Conservation (phyloP, 2,113 vertebrate genomes). For the Typhlomys cinereus region DNA sequence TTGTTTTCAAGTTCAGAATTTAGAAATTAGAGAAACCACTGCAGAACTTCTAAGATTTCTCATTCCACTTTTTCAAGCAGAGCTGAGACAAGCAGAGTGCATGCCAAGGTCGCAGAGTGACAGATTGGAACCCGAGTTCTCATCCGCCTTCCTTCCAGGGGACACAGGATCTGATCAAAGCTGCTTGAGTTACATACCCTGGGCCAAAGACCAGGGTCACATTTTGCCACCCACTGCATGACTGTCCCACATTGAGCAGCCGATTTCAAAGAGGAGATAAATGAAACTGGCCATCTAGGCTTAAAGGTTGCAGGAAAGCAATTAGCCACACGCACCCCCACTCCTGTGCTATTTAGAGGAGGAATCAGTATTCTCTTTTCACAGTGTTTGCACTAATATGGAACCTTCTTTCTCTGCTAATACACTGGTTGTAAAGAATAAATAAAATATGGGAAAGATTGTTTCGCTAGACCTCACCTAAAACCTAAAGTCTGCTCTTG, state of each 20-base stretch:
- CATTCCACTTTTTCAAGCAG: not conserved
- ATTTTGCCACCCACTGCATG: not conserved
- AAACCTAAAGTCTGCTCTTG: not conserved
- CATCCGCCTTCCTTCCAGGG: constrained; percentile 47
- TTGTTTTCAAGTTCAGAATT: not conserved
- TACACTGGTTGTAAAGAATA: not conserved
- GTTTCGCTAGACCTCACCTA: not conserved
- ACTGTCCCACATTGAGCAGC: not conserved
- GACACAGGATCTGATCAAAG: not conserved
- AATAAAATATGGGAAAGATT: not conserved
- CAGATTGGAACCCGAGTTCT: constrained; percentile 53
- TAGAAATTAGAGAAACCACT: not conserved
- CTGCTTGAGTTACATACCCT: constrained; percentile 36
- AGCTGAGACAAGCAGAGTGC: not conserved
- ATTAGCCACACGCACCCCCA: not conserved
- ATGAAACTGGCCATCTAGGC: constrained; percentile 12
- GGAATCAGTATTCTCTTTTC: not conserved
- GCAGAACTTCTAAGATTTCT: constrained; percentile 30
- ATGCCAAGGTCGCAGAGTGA: not conserved
- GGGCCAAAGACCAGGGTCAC: constrained; percentile 24
- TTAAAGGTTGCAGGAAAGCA: not conserved
- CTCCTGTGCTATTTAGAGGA: not conserved
- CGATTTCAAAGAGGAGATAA: constrained; percentile 11
- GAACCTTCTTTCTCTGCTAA: not conserved
- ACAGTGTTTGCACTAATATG: not conserved